Base-by-base conservation (phyloP, 2,113 vertebrate genomes). In the Solea senegalensis region DNA sequence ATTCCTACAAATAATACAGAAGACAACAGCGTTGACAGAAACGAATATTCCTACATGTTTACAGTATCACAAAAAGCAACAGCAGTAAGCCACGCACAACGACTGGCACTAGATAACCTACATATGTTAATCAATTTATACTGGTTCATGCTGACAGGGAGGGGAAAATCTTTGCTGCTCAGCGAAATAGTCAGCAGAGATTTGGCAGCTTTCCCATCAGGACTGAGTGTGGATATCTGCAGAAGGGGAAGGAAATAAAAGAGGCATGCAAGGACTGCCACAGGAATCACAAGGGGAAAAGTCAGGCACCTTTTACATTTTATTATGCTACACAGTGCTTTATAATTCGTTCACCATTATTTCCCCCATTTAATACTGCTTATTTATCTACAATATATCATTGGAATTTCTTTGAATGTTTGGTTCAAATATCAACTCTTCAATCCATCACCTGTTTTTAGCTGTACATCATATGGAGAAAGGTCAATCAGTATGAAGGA, bases 101-200 rank as follows among this genome's bases (percentile, higher is more conserved):
- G 3, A 34, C 34, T 34, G 34, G 34, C 34, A 34, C 3, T 34
- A 34, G 34, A 34, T 34, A 2, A 34, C 34, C 34, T 34, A 34
- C 34, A 34, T 34, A 34, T 0, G 5, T 63, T 49, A 76, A 90
- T 89, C 85, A 81, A 78, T 84, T 73, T 76, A 53, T 72, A 34
- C 69, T 86, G 16, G 73, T 70, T 75, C 13, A 0, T 72, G 74
- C 82, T 85, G 82, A 86, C 83, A 65, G 15, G 7, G 58, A 58
- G 56, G 58, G 67, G 34, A 58, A 70, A 74, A 77, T 59, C 51
- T 75, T 11, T 21, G 21, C 59, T 60, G 69, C 74, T 69, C 50
- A 9, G 74, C 43, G 53, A 39, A 72, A 44, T 9, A 51, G 70
- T 74, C 74, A 73, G 65, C 77, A 61, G 57, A 26, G 44, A 56